Base-by-base conservation (phyloP, 92 coral and sea anemone genomes). In the Porites divaricata region DNA sequence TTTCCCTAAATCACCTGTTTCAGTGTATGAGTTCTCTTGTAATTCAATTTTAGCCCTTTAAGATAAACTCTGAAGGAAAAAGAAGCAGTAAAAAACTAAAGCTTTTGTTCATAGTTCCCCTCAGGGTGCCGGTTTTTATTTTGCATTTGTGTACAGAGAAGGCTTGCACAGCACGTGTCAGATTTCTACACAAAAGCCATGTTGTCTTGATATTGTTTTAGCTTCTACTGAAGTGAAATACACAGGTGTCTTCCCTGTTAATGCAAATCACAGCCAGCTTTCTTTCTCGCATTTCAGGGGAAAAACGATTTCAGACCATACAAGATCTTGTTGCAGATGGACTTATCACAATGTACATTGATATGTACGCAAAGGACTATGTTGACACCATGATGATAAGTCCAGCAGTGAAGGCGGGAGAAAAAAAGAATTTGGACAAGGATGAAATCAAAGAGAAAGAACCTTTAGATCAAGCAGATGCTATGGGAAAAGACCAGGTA, bases 241-340 rank as follows among this genome's bases (percentile, higher is more conserved):
- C 80, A 41, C 80, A 84, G 74, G 70, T 75, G 81, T 54, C 51
- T 23, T 25, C 21, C 19, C 52, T 63, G 21, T 54, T 53, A 24
- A 84, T 65, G 74, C 20, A 28, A 80, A 54, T 80, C 67, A 48
- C 35, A 50, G 21, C 71, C 52, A 24, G 71, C 15, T 70, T 81
- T 67, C 22, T 71, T 52, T 76, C 28, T 56, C 16, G 51, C 20
- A 66, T 49, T 67, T 50, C 71, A 96, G 99, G 98, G 61, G 99
- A 96, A 70, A 96, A 96, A 65, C 91, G 99, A 24, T 96, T 96
- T 74, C 98, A 96, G 21, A 95, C 98, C 74, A 91, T 96, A 63
- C 93, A 96, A 51, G 99, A 96, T 75, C 93, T 96, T 54, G 99
- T 96, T 45, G 99, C 98, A 54, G 99, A 96, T 92, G 99, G 99